phyloP scores from a whole-genome alignment of 2,797 vertebrate genomes.

The Argentina silus region DNA sequence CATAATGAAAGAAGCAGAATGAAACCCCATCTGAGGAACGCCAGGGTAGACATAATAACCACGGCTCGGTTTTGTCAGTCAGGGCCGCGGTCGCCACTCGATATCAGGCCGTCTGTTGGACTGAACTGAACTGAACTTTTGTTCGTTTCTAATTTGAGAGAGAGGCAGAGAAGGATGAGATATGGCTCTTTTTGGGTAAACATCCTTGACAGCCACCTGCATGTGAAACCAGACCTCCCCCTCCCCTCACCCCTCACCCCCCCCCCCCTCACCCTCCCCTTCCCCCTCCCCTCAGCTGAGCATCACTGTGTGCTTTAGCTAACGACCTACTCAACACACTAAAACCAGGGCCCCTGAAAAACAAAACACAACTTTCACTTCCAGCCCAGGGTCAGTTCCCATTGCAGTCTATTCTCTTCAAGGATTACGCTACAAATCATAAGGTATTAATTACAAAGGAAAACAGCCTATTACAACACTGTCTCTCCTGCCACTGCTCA shows the following conservation, averaged over 20 bases:
- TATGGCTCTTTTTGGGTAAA: slow-evolving; percentile 61
- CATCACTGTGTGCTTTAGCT: slow-evolving; percentile 27
- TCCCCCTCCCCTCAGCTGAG: slow-evolving; percentile 60
- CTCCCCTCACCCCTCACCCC: slow-evolving; percentile 30
- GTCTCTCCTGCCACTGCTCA: slow-evolving; percentile 42
- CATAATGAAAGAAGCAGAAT: slow-evolving; percentile 10
- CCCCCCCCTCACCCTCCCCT: slow-evolving; percentile 50
- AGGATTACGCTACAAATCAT: slow-evolving; percentile 28
- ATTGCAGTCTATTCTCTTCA: not conserved
- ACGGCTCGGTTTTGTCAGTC: slow-evolving; percentile 55
- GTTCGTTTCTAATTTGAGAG: slow-evolving; percentile 67
- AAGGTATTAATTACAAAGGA: slow-evolving; percentile 35
- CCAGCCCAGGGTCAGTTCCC: not conserved
- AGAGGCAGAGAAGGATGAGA: slow-evolving; percentile 12
- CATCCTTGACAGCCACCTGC: slow-evolving; percentile 73
- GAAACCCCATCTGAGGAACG: slow-evolving; percentile 54
- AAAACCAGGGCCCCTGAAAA: slow-evolving; percentile 26
- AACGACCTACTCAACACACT: slow-evolving; percentile 24
- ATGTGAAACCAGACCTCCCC: slow-evolving; percentile 66
- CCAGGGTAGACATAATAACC: slow-evolving; percentile 59
- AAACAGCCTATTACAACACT: slow-evolving; percentile 14
- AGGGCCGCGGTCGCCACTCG: slow-evolving; percentile 43
- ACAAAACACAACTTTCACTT: slow-evolving; percentile 27
- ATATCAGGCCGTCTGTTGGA: slow-evolving; percentile 54
- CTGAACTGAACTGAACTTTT: slow-evolving; percentile 65